Evolutionary conservation across 2,888 invertebrate species (phyloP).

Genomic region (Mesoligia furuncula): DNA sequence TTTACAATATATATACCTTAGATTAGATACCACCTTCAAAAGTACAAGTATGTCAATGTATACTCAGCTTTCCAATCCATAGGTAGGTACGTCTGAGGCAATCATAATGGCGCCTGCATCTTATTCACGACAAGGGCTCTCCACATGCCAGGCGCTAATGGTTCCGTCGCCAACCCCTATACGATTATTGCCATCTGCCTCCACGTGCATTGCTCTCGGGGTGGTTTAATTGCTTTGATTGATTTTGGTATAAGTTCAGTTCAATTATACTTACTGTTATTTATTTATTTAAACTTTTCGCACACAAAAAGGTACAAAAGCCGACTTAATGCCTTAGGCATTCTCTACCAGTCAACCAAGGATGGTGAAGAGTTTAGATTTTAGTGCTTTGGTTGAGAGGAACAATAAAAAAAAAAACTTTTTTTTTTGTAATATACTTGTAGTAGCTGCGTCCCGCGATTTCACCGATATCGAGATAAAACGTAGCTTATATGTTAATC

Average conservation of each 20-base stretch:
- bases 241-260: neutral
- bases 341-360: no score
- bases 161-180: constrained; percentile 29
- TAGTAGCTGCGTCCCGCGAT: no score
- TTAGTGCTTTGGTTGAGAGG: no score
- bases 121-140: constrained; percentile 48
- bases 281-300: no score
- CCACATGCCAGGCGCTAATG: constrained; percentile 44
- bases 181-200: constrained; percentile 56
- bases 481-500: no score
- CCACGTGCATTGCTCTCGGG: constrained; percentile 13
- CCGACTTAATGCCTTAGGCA: no score
- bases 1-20: no score
- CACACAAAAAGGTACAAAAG: no score
- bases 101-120: constrained; percentile 42
- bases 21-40: neutral
- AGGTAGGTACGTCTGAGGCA: constrained; percentile 13
- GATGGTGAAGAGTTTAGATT: no score
- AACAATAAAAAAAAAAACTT: no score
- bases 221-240: neutral
- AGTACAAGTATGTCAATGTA: neutral
- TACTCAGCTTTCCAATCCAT: neutral
- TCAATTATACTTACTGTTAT: neutral
- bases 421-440: no score
- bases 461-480: no score